These are phyloP conservation scores for Onychorhynchus coronatus DNA, from an alignment of 2,113 vertebrate species.

Conservation along the genomic window DNA sequence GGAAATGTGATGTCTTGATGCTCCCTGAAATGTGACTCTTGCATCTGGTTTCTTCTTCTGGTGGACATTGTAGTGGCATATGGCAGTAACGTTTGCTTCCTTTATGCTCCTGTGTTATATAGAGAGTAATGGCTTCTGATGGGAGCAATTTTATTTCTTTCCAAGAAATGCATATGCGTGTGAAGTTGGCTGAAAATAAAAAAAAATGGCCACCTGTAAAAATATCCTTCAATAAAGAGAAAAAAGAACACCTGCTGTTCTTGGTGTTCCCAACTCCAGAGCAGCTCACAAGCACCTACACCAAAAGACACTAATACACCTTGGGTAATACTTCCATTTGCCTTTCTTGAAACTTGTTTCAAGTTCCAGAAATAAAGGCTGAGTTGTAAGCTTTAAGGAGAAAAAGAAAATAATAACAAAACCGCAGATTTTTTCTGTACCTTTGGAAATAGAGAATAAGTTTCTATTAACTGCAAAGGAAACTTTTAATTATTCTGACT, in stretches of 20 bases:
- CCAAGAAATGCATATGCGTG: background rate
- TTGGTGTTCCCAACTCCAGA: background rate
- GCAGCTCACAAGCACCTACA: background rate
- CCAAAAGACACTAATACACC: background rate
- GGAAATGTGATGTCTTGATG: accelerated
- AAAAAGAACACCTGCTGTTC: background rate
- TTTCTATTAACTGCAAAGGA: background rate
- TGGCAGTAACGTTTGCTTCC: background rate
- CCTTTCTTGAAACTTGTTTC: background rate
- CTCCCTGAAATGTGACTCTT: background rate
- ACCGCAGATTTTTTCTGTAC: background rate
- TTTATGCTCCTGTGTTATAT: background rate
- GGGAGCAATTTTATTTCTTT: background rate
- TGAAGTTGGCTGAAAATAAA: background rate
- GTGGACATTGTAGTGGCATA: background rate
- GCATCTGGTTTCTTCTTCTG: background rate
- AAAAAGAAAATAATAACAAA: background rate
- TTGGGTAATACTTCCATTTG: background rate
- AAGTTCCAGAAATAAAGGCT: background rate
- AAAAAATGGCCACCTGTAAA: background rate
- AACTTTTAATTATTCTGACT: background rate
- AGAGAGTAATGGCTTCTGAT: background rate
- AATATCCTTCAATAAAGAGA: background rate
- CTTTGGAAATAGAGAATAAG: background rate
- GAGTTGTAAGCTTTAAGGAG: background rate